A percentile compares a stretch with the other conserved stretches of the same genome.
Conservation (phyloP, 2,888 invertebrate genomes). For the Capitulum mitella region DNA sequence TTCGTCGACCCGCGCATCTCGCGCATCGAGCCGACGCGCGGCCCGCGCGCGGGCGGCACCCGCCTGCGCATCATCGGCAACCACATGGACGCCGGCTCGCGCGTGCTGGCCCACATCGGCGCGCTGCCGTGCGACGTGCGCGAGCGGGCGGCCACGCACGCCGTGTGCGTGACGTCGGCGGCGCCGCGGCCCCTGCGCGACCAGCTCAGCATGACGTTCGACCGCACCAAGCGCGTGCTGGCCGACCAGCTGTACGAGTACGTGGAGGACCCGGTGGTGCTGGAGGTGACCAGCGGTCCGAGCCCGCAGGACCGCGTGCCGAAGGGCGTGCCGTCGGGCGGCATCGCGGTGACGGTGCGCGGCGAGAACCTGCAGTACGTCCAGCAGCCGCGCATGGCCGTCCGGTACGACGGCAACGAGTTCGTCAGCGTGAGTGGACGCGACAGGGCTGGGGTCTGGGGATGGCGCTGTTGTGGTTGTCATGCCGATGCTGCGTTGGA, state of each 20-base stretch:
- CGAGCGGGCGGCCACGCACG: constrained; percentile 34
- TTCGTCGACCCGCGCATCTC: constrained; percentile 84
- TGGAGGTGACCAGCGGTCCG: constrained; percentile 68
- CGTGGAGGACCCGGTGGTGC: constrained; percentile 44
- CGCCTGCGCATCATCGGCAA: constrained; percentile 79
- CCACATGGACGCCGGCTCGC: constrained; percentile 91
- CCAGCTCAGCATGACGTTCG: constrained; percentile 43
- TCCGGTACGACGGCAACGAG: constrained; percentile 74
- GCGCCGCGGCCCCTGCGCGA: constrained; percentile 38
- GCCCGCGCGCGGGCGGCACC: constrained; percentile 93
- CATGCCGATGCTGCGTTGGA: too few relatives aligned
- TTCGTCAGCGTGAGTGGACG: constrained; percentile 64
- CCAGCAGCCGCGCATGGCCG: constrained; percentile 88
- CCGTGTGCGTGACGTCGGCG: constrained; percentile 40
- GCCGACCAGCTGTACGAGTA: constrained; percentile 42
- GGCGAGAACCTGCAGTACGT: constrained; percentile 84
- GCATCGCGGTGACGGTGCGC: constrained; percentile 78
- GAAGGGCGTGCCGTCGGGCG: constrained; percentile 86
- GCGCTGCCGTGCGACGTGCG: constrained; percentile 63
- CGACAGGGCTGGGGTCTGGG: too few relatives aligned
- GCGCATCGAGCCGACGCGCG: constrained; percentile 75
- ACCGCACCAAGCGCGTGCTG: constrained; percentile 42
- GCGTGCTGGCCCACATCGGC: constrained; percentile 79
- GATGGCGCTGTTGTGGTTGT: too few relatives aligned
- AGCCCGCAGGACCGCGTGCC: constrained; percentile 62